Conservation (phyloP, 2,888 invertebrate genomes). For the Drosophila parthenogenetica region DNA sequence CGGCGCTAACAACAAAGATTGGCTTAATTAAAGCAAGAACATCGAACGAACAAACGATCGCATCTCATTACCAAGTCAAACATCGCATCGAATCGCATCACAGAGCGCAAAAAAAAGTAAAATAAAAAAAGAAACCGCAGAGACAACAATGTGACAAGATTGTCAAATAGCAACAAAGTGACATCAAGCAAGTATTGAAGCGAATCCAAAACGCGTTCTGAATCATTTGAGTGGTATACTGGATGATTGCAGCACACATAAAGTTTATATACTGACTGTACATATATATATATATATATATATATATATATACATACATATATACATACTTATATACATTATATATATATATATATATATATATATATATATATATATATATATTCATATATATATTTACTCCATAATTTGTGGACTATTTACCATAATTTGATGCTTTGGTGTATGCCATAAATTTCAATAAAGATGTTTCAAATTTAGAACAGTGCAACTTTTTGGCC, state of each 20-base stretch:
- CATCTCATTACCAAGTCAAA: conserved; percentile 67
- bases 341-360: conserved; percentile 1
- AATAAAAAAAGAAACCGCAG: conserved; percentile 5
- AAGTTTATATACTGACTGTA: not conserved
- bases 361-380: not conserved
- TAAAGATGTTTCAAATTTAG: conserved; percentile 43
- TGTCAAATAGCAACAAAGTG: conserved; percentile 68
- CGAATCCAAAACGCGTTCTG: conserved; percentile 62
- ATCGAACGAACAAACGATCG: conserved; percentile 33
- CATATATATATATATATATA: not conserved
- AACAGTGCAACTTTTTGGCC: conserved; percentile 47
- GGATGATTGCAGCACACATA: conserved; percentile 8
- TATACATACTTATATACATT: not conserved
- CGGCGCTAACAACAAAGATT: conserved; percentile 48
- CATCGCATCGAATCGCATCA: conserved; percentile 35
- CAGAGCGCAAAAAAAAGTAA: not conserved
- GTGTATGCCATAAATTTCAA: conserved; percentile 56
- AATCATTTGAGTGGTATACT: conserved; percentile 23
- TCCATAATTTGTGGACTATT: conserved; percentile 14
- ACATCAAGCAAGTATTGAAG: conserved; percentile 49
- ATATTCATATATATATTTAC: conserved; percentile 1
- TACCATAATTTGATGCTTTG: conserved; percentile 33
- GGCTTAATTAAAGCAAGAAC: conserved; percentile 57
- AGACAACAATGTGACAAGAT: conserved; percentile 71
- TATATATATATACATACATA: conserved; percentile 4